Evolutionary conservation across 2,113 vertebrate genomes (phyloP).

Genomic region (Atrichornis clamosus): DNA sequence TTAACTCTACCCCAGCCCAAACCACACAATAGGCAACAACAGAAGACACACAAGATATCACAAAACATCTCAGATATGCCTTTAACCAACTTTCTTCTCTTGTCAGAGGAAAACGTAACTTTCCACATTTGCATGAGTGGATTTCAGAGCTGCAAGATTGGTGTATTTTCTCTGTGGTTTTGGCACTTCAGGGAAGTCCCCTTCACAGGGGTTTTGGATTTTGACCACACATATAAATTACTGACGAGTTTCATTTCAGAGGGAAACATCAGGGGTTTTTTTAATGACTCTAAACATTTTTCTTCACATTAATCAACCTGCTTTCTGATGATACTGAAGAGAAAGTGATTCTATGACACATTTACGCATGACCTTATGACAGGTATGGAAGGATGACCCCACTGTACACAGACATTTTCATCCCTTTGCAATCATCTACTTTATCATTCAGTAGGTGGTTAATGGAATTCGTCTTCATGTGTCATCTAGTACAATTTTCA

Average conservation of each 20-base stretch:
- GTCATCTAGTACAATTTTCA: not conserved
- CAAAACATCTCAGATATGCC: not conserved
- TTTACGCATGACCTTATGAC: not conserved
- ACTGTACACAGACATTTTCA: not conserved
- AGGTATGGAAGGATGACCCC: not conserved
- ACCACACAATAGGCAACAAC: not conserved
- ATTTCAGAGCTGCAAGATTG: not conserved
- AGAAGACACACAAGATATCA: not conserved
- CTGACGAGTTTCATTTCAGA: not conserved
- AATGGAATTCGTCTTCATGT: constrained; percentile 11
- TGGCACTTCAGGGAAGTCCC: not conserved
- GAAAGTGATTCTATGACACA: not conserved
- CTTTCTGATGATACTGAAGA: not conserved
- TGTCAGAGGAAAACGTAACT: not conserved
- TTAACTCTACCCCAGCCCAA: not conserved
- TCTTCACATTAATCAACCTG: not conserved
- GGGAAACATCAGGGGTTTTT: not conserved
- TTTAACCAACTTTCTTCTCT: not conserved
- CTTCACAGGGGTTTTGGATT: not conserved
- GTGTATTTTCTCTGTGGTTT: not conserved
- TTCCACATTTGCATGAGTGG: not conserved
- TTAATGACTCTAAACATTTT: not conserved
- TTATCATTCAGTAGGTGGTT: not conserved
- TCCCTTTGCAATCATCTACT: not conserved
- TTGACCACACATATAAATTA: not conserved